phyloP scores from a whole-genome alignment of 2,113 vertebrate species.

The Pseudopodoces humilis region DNA sequence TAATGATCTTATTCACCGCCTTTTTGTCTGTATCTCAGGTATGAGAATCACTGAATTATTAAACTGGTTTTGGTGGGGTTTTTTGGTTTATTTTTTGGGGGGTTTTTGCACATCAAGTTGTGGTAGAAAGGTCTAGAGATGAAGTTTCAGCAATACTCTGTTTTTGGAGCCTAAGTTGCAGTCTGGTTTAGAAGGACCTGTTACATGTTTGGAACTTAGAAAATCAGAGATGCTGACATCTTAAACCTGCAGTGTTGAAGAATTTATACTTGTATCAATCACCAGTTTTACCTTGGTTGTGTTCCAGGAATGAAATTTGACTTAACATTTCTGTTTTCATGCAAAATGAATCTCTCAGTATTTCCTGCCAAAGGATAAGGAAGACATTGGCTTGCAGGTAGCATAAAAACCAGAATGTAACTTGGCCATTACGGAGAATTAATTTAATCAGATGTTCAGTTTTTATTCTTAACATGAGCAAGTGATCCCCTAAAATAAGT shows the following conservation, averaged over 20 bases:
- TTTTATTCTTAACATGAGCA: not conserved
- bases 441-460: not conserved
- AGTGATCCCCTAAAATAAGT: not conserved
- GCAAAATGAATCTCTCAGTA: not conserved
- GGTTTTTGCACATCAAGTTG: not conserved
- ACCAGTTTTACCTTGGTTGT: not conserved
- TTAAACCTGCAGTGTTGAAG: not conserved
- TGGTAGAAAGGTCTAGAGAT: not conserved
- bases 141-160: not conserved
- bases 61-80: not conserved
- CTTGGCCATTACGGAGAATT: not conserved
- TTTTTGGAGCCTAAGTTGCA: not conserved
- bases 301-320: not conserved
- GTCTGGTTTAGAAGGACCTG: not conserved
- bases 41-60: not conserved
- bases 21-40: slow-evolving; percentile 99
- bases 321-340: not conserved
- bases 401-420: not conserved
- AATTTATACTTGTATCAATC: not conserved
- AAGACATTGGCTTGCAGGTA: not conserved
- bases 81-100: not conserved
- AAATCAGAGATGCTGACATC: not conserved
- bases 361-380: not conserved
- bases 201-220: not conserved
- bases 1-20: slow-evolving; percentile 94